These are phyloP conservation scores for Amiota minor DNA, from an alignment of 2,888 invertebrate genomes.

Conservation along the genomic window DNA sequence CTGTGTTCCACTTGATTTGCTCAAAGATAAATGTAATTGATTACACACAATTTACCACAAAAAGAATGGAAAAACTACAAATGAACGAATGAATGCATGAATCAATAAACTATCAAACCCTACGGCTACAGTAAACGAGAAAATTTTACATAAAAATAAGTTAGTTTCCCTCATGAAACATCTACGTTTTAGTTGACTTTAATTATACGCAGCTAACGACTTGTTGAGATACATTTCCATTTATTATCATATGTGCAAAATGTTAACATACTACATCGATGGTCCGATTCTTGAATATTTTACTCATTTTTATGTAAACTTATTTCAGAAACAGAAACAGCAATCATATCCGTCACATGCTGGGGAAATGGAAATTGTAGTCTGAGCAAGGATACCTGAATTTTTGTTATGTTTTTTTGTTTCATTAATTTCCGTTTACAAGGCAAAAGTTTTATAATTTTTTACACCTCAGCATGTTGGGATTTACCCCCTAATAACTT, in stretches of 20 bases:
- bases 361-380: not conserved
- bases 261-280: not conserved
- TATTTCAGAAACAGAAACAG: not conserved
- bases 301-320: constrained; percentile 2
- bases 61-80: constrained; percentile 6
- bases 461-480: constrained; percentile 2
- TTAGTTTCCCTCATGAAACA: too few relatives aligned
- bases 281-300: not conserved
- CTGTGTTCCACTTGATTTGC: constrained; percentile 57
- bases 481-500: too few relatives aligned
- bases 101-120: not conserved
- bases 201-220: constrained; percentile 10
- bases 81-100: not conserved
- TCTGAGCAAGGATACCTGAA: not conserved
- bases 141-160: not conserved
- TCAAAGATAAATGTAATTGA: constrained; percentile 63
- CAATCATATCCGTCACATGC: constrained; percentile 19
- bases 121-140: not conserved
- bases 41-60: constrained; percentile 53
- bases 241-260: constrained; percentile 16
- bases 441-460: constrained; percentile 27
- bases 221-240: not conserved
- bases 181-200: not conserved
- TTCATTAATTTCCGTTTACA: constrained; percentile 31
- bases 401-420: constrained; percentile 2